These are phyloP conservation scores for Rhynchophorus ferrugineus DNA, from an alignment of 1,140 invertebrate genomes.

Conservation along the genomic window DNA sequence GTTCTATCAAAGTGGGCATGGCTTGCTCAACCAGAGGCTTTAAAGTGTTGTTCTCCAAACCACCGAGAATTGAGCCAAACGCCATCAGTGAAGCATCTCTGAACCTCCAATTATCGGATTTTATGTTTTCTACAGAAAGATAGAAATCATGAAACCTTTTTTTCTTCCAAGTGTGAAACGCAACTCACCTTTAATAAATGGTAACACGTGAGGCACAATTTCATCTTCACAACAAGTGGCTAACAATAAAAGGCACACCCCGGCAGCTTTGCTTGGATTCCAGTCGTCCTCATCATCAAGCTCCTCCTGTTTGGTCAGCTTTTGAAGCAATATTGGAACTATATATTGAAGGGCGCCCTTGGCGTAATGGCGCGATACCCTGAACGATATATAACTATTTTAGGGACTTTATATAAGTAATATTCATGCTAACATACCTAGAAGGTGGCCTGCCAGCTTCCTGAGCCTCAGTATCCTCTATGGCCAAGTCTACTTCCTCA, in stretches of 20 bases:
- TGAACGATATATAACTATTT: slow-evolving; percentile 12
- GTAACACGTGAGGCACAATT: slow-evolving; percentile 91
- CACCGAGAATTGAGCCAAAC: slow-evolving; percentile 94
- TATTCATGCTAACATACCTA: slow-evolving; percentile 30
- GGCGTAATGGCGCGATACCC: slow-evolving; percentile 33
- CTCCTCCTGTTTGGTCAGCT: slow-evolving; percentile 90
- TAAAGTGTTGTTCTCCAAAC: slow-evolving; percentile 77
- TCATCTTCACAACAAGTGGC: slow-evolving; percentile 96
- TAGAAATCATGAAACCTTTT: not conserved
- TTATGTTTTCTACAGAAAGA: slow-evolving; percentile 64
- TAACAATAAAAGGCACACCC: slow-evolving; percentile 97
- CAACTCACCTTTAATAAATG: slow-evolving; percentile 82
- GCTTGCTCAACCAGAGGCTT: slow-evolving; percentile 94
- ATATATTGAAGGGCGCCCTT: slow-evolving; percentile 84
- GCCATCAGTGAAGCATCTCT: slow-evolving; percentile 98
- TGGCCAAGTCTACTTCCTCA: slow-evolving; percentile 94
- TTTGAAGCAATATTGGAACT: slow-evolving; percentile 88
- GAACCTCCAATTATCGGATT: slow-evolving; percentile 87
- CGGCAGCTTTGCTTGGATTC: slow-evolving; percentile 98
- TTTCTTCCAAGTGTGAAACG: too few relatives aligned
- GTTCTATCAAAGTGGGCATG: slow-evolving; percentile 87
- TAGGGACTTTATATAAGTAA: not conserved
- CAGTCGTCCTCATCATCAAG: slow-evolving; percentile 97
- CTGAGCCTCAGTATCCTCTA: slow-evolving; percentile 88
- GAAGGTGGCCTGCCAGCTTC: slow-evolving; percentile 87